Conservation (phyloP, 2,888 invertebrate genomes). For the Limenitis camilla region DNA sequence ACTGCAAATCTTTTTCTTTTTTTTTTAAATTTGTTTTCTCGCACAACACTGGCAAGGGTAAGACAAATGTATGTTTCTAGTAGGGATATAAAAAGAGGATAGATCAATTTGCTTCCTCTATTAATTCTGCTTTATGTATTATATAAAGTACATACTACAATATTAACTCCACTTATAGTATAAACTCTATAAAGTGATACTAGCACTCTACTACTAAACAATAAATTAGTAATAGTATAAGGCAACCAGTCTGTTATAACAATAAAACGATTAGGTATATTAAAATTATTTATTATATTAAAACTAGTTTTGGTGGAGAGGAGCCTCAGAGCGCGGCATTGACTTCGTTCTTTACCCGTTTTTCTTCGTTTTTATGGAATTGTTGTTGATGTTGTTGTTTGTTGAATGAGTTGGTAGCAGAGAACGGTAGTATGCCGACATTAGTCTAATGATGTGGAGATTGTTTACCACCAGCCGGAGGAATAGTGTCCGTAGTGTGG, state of each 20-base stretch:
- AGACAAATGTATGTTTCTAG: too few species aligned
- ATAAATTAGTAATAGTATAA: too few species aligned
- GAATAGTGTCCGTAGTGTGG: constrained; percentile 27
- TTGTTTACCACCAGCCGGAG: constrained; percentile 43
- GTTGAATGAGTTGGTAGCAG: neutral
- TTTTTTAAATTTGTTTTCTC: too few species aligned
- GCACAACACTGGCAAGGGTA: too few species aligned
- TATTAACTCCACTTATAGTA: too few species aligned
- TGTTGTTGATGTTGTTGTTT: neutral
- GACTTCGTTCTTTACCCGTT: neutral
- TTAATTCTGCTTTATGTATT: too few species aligned
- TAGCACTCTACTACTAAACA: too few species aligned
- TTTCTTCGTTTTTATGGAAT: neutral
- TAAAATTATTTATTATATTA: constrained; percentile 16
- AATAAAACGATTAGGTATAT: constrained; percentile 8
- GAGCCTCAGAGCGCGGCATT: constrained; percentile 17
- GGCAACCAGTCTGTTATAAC: neutral
- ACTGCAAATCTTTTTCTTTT: too few species aligned
- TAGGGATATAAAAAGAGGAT: too few species aligned
- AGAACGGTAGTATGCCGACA: constrained; percentile 2
- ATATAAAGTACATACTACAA: too few species aligned
- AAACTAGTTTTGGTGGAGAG: constrained; percentile 23
- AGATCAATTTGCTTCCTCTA: too few species aligned
- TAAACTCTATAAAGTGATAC: too few species aligned
- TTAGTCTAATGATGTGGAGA: neutral